These are phyloP conservation scores for Penaeus vannamei DNA, from an alignment of 1,140 invertebrate species.

Conservation along the genomic window DNA sequence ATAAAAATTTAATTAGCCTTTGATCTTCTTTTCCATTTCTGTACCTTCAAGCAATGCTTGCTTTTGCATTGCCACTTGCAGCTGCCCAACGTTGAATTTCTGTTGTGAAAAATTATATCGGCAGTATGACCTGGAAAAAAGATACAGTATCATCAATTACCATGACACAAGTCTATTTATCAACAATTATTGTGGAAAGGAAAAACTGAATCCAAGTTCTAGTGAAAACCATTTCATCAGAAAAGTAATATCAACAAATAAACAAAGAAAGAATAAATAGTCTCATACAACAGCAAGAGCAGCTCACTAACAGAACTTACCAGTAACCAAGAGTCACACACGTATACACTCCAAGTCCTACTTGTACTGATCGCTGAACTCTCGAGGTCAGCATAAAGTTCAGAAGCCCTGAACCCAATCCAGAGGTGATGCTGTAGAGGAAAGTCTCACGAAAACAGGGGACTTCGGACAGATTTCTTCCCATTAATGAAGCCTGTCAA, in stretches of 20 bases:
- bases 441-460: conserved; percentile 46
- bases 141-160: too few species aligned
- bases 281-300: background rate
- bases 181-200: too few species aligned
- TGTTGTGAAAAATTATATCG: conserved; percentile 44
- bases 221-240: too few species aligned
- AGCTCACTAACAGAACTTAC: background rate
- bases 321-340: conserved; percentile 47
- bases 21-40: conserved; percentile 33
- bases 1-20: background rate
- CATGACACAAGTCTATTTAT: too few species aligned
- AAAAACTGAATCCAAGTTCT: too few species aligned
- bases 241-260: too few species aligned
- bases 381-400: conserved; percentile 43
- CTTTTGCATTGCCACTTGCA: conserved; percentile 46
- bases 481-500: conserved; percentile 16
- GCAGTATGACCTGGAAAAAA: conserved; percentile 38
- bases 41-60: conserved; percentile 47
- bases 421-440: conserved; percentile 44
- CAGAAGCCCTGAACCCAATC: conserved; percentile 10
- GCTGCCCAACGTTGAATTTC: conserved; percentile 49
- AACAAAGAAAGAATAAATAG: background rate
- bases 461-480: conserved; percentile 15
- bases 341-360: conserved; percentile 21
- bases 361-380: conserved; percentile 19